Conservation (phyloP, 2,797 vertebrate species). For the Parotocinclus haroldoi region DNA sequence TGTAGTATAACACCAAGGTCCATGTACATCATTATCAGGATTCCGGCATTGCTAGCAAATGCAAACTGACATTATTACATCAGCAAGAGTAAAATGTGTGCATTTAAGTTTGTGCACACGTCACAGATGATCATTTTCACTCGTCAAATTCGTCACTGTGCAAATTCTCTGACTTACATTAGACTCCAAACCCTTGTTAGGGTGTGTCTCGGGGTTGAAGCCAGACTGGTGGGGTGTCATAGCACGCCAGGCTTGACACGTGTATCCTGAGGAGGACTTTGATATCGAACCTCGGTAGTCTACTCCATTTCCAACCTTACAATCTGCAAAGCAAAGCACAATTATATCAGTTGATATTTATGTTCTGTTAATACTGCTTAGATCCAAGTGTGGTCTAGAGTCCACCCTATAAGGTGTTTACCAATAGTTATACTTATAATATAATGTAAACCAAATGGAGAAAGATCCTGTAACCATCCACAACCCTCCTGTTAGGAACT, state of each 20-base stretch:
- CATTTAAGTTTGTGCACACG: too few species aligned
- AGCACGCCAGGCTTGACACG: conserved; percentile 85
- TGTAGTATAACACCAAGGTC: conserved; percentile 94
- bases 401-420: too few species aligned
- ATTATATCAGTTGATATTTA: not conserved
- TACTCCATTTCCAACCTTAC: conserved; percentile 71
- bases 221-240: conserved; percentile 79
- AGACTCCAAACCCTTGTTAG: conserved; percentile 74
- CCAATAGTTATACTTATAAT: too few species aligned
- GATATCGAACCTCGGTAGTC: conserved; percentile 80
- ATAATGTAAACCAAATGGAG: too few species aligned
- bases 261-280: conserved; percentile 70
- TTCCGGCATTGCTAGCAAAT: conserved; percentile 84
- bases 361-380: too few species aligned
- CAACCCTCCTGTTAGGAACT: too few species aligned
- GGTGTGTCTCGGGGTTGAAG: conserved; percentile 79
- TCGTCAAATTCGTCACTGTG: not conserved
- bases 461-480: too few species aligned
- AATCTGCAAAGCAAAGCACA: conserved; percentile 67
- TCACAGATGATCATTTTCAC: too few species aligned
- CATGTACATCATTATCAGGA: conserved; percentile 84
- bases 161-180: conserved; percentile 73
- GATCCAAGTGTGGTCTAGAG: too few species aligned
- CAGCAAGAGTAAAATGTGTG: too few species aligned
- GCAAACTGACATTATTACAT: not conserved